Evolutionary conservation across 1,140 invertebrate species (phyloP).

Genomic region (Anastrepha ludens): DNA sequence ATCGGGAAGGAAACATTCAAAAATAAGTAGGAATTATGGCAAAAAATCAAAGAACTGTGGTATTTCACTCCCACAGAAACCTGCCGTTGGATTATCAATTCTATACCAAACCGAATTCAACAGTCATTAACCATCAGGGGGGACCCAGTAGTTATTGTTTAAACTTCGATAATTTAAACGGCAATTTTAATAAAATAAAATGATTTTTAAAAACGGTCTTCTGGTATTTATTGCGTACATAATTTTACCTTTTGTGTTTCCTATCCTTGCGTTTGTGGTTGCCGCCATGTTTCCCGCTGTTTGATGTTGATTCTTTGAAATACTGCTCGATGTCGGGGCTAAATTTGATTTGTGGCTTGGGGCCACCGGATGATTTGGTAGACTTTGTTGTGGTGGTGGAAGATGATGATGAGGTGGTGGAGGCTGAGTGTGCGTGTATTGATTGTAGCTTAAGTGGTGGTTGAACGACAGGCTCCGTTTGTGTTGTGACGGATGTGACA

Average conservation of each 20-base stretch:
- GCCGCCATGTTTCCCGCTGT: slow-evolving; percentile 59
- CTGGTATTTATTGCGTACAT: neutral
- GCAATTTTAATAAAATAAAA: neutral
- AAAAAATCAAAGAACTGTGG: no score
- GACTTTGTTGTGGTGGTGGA: slow-evolving; percentile 74
- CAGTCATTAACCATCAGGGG: no score
- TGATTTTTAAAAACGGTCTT: no score
- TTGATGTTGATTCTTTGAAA: slow-evolving; percentile 63
- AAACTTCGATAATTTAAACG: no score
- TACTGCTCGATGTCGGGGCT: slow-evolving; percentile 72
- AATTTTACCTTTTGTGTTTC: slow-evolving; percentile 72
- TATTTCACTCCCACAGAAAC: no score
- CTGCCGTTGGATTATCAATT: no score
- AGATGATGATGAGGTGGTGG: slow-evolving; percentile 77
- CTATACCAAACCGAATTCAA: no score
- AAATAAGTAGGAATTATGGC: no score
- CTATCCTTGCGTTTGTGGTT: slow-evolving; percentile 71
- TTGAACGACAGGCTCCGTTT: slow-evolving; percentile 81
- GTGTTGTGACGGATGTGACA: slow-evolving; percentile 74
- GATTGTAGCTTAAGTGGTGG: slow-evolving; percentile 80
- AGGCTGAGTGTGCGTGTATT: slow-evolving; percentile 77
- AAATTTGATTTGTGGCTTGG: slow-evolving; percentile 73
- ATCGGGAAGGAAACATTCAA: no score
- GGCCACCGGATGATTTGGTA: slow-evolving; percentile 72
- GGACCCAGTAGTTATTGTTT: no score